Evolutionary conservation across 2,797 vertebrate species (phyloP).

Genomic region (Lacerta bilineata): DNA sequence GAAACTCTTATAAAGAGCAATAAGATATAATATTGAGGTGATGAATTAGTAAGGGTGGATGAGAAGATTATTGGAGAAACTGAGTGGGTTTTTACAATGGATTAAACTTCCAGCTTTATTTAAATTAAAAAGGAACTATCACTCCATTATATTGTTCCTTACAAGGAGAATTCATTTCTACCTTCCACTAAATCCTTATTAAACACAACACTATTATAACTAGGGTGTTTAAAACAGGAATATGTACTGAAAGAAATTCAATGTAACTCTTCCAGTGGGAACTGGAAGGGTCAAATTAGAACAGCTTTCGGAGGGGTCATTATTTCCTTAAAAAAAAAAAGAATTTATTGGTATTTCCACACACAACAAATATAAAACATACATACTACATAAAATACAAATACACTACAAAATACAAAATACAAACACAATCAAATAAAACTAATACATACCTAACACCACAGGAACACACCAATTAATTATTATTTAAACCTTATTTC

Average conservation of each 20-base stretch:
- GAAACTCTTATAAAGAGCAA: not conserved
- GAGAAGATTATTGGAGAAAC: not conserved
- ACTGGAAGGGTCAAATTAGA: not conserved
- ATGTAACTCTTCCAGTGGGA: not conserved
- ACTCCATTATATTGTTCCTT: not conserved
- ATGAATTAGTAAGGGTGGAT: not conserved
- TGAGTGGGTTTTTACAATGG: not conserved
- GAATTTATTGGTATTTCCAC: too few species aligned
- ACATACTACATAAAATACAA: too few species aligned
- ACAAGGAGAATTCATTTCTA: not conserved
- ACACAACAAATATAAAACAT: too few species aligned
- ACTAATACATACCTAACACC: too few species aligned
- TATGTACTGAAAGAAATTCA: not conserved
- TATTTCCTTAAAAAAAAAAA: not conserved
- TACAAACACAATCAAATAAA: too few species aligned
- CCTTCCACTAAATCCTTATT: not conserved
- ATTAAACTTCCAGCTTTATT: not conserved
- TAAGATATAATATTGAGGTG: not conserved
- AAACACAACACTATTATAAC: not conserved
- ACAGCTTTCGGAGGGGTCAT: rapidly evolving
- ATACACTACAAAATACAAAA: too few species aligned
- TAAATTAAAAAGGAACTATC: constrained; percentile 15
- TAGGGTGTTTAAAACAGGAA: not conserved
- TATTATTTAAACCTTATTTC: too few species aligned
- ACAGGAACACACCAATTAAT: too few species aligned